Conservation (phyloP, 2,797 vertebrate genomes). For the Knipowitschia caucasica region DNA sequence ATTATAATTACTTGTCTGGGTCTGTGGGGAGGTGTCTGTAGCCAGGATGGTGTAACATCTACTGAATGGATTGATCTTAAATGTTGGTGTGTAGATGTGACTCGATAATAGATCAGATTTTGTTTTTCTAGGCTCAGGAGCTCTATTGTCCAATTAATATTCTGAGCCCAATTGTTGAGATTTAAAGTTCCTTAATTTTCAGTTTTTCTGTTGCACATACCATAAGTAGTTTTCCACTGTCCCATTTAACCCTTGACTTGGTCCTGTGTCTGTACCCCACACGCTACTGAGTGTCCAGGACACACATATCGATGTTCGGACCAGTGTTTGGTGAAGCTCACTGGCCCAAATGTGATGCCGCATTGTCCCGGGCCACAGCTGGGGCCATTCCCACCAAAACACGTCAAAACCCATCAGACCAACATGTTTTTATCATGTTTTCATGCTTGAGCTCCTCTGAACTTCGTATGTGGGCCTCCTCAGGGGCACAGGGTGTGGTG, state of each 20-base stretch:
- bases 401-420: conserved; percentile 1
- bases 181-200: neutral
- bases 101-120: too few relatives aligned
- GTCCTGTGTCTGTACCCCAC: neutral
- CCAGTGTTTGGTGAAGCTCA: conserved; percentile 4
- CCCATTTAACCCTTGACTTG: neutral
- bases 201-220: neutral
- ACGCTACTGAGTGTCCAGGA: neutral
- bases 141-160: too few relatives aligned
- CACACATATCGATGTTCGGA: conserved; percentile 2
- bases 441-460: conserved; percentile 1
- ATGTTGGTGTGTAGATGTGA: too few relatives aligned
- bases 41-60: too few relatives aligned
- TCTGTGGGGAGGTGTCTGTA: too few relatives aligned
- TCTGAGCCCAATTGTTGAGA: neutral
- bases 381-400: conserved; percentile 8
- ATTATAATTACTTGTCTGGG: too few relatives aligned
- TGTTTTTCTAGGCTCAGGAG: too few relatives aligned
- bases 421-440: conserved; percentile 3
- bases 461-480: neutral
- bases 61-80: too few relatives aligned
- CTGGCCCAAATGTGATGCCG: neutral
- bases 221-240: neutral
- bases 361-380: neutral
- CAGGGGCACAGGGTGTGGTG: neutral